Base-by-base conservation (phyloP, 2,113 vertebrate genomes). In the Bubalus kerabau region DNA sequence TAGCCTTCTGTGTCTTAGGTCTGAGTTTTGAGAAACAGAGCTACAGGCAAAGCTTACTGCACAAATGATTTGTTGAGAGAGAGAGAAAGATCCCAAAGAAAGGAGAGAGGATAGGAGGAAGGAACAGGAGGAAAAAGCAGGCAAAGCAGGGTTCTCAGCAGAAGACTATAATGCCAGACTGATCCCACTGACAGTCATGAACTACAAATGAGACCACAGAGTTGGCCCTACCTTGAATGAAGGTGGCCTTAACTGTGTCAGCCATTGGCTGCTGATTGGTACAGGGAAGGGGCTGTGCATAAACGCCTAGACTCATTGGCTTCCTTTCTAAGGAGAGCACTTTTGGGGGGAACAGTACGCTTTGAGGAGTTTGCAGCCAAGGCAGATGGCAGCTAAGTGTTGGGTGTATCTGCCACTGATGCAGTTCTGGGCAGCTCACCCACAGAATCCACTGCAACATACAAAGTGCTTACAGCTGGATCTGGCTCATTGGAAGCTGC, bases 401-500 rank as follows among this genome's bases (percentile, higher is more conserved):
- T 78, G 67, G 54, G 28, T 71, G 11, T 46, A 80, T 19, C 8
- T 90, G 48, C 56, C 26, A 57, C 43, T 82, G 10, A 78, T 10
- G 16, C 12, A 74, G 30, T 90, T 87, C 74, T 87, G 94, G 94
- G 96, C 86, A 93, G 48, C 50, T 30, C 26, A 93, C 71, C 57
- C 83, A 71, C 16, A 87, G 50, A 94, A 97, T 64, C 62, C 14
- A n/a, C 43, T 67, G 82, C 52, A 91, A 11, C 48, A 19, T 40
- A 32, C 82, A 56, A 89, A 98, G 76, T 93, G 76, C 91, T 97
- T 93, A 91, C 67, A 78, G 40, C 78, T 93, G 40, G 81, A 64
- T 93, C 93, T 94, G 95, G 60, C 93, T 97, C 36, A 16, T 59
- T 74, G 89, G 32, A 83, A n/a, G 16, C 86, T 97, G 95, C 89